Conservation (phyloP, 2,888 invertebrate genomes). For the Parnassius glacialis region DNA sequence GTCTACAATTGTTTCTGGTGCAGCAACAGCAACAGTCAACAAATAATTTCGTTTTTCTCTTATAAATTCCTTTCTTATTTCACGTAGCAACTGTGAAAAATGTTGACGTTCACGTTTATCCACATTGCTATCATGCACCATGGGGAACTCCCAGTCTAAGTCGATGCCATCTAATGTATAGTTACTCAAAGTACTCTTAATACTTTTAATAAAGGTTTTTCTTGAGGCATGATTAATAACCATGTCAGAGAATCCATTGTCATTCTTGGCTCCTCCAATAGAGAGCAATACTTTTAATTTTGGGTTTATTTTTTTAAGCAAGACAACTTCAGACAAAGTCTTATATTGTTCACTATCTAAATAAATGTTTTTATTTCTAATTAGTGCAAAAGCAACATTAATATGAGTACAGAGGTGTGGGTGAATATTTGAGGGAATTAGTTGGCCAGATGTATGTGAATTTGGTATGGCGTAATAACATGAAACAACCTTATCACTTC, state of each 20-base stretch:
- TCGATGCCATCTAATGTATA: constrained; percentile 86
- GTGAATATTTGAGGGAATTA: constrained; percentile 82
- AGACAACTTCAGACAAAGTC: constrained; percentile 63
- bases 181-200: constrained; percentile 74
- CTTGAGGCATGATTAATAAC: constrained; percentile 85
- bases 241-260: constrained; percentile 86
- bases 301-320: constrained; percentile 82
- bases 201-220: constrained; percentile 81
- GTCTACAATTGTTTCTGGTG: constrained; percentile 87
- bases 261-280: constrained; percentile 83
- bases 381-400: constrained; percentile 86
- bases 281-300: constrained; percentile 89
- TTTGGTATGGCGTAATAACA: constrained; percentile 86
- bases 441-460: constrained; percentile 41
- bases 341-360: constrained; percentile 66
- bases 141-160: constrained; percentile 94
- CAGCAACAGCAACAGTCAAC: constrained; percentile 89
- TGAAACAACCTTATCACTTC: constrained; percentile 55
- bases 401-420: constrained; percentile 91
- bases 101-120: constrained; percentile 82
- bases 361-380: constrained; percentile 82
- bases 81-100: constrained; percentile 87
- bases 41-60: constrained; percentile 81
- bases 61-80: constrained; percentile 85
- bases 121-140: constrained; percentile 56